phyloP scores from a whole-genome alignment of 2,888 invertebrate species.

The Diarsia brunnea region DNA sequence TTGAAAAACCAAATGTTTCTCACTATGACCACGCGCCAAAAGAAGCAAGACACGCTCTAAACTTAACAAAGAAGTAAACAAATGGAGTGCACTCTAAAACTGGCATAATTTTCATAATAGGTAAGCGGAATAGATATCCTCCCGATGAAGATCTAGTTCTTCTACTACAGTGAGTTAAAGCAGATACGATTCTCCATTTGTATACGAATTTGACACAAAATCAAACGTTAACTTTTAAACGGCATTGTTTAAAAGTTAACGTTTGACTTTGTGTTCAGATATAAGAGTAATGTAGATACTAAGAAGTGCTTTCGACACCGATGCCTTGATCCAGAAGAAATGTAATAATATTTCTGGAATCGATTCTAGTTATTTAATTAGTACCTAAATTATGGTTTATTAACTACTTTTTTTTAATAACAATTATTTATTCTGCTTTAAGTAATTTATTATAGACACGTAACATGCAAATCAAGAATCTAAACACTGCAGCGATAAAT shows the following conservation, averaged over 20 bases:
- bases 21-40: background rate
- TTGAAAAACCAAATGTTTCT: background rate
- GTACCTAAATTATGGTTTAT: background rate
- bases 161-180: background rate
- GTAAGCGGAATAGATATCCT: background rate
- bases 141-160: background rate
- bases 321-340: conserved; percentile 12
- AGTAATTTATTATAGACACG: conserved; percentile 32
- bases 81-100: conserved; percentile 2
- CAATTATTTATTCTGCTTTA: background rate
- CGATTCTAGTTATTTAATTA: background rate
- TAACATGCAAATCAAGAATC: conserved; percentile 62
- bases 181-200: conserved; percentile 23
- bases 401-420: background rate
- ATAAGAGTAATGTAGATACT: background rate
- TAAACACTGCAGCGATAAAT: conserved; percentile 59
- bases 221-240: background rate
- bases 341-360: background rate
- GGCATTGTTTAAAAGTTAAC: no score
- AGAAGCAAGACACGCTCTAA: background rate
- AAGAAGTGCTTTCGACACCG: conserved; percentile 27
- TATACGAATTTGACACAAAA: conserved; percentile 3
- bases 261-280: no score
- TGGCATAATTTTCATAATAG: background rate
- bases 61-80: conserved; percentile 1